A percentile compares a stretch with the other conserved stretches of the same genome.
Evolutionary conservation across 2,113 vertebrate genomes (phyloP).

Genomic region (Pongo abelii): DNA sequence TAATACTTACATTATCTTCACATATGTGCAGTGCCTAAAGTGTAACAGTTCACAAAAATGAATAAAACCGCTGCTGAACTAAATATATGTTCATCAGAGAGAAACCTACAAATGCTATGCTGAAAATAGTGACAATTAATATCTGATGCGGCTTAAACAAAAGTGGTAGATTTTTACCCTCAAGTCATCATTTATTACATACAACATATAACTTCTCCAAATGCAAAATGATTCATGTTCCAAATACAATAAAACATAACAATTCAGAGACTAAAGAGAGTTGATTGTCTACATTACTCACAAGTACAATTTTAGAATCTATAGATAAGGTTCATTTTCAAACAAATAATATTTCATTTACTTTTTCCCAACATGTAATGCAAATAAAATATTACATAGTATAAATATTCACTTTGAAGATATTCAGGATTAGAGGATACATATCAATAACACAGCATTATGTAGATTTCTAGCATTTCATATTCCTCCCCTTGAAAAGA

Average conservation of each 20-base stretch:
- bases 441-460: not conserved
- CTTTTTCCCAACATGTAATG: not conserved
- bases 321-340: constrained; percentile 25
- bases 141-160: not conserved
- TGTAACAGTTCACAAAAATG: not conserved
- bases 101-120: not conserved
- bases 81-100: not conserved
- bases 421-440: not conserved
- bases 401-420: constrained; percentile 19
- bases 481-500: not conserved
- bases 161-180: not conserved
- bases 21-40: not conserved
- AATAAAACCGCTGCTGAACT: not conserved
- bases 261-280: not conserved
- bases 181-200: not conserved
- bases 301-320: constrained; percentile 7
- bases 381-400: constrained; percentile 18
- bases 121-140: constrained; percentile 6
- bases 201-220: constrained; percentile 8
- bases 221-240: not conserved
- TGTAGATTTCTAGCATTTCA: not conserved
- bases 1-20: not conserved
- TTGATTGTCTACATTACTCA: not conserved
- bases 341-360: constrained; percentile 35
- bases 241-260: not conserved